A percentile compares a stretch with the other conserved stretches of the same genome.
phyloP scores from a whole-genome alignment of 2,113 vertebrate genomes.

The Columbina picui region DNA sequence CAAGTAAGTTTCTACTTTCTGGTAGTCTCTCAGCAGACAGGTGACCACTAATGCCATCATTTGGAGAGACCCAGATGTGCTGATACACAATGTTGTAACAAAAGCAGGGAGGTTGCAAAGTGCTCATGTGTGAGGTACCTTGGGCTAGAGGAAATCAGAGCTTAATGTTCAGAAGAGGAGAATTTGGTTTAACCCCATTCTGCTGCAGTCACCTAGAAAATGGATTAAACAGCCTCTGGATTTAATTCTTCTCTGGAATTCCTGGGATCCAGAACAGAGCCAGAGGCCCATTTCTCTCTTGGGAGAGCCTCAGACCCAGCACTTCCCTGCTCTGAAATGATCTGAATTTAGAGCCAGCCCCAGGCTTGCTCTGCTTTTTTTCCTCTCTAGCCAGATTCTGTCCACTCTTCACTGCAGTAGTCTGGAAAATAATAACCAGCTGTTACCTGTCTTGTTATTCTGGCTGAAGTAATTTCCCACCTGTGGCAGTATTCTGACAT shows the following conservation, averaged over 20 bases:
- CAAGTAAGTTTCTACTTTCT: slow-evolving; percentile 70
- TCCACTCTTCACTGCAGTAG: not conserved
- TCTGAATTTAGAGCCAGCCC: not conserved
- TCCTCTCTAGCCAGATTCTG: not conserved
- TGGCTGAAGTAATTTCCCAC: not conserved
- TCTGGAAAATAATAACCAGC: not conserved
- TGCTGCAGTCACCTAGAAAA: not conserved
- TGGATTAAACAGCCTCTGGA: not conserved
- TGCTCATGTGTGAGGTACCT: not conserved
- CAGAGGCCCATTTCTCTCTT: not conserved
- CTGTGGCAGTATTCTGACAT: too few species aligned
- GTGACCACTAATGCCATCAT: not conserved
- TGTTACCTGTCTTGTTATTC: not conserved
- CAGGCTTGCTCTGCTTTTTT: not conserved
- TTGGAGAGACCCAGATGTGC: not conserved
- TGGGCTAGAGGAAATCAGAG: not conserved
- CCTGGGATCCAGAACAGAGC: not conserved
- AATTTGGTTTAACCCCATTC: not conserved
- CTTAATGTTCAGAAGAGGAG: not conserved
- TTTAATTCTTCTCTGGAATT: not conserved
- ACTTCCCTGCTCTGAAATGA: not conserved
- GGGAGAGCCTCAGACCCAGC: not conserved
- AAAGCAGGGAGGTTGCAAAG: not conserved
- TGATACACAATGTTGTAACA: too few species aligned
- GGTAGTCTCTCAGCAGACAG: not conserved